A percentile compares a stretch with the other conserved stretches of the same genome.
phyloP scores from a whole-genome alignment of 2,888 invertebrate species.

The Clunio marinus region DNA sequence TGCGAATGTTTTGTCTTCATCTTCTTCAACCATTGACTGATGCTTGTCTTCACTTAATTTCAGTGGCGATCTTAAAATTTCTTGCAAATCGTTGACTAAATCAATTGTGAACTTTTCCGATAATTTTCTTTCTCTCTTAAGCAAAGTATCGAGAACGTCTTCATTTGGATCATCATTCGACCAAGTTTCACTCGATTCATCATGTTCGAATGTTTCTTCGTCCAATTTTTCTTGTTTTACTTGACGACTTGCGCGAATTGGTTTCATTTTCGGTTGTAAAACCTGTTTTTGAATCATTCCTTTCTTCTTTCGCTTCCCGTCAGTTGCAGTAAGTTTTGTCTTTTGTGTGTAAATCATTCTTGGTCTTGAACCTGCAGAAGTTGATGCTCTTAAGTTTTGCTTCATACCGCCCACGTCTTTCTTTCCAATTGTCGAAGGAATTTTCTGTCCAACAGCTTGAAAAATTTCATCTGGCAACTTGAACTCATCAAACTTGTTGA shows the following conservation, averaged over 20 bases:
- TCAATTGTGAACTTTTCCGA: slow-evolving; percentile 42
- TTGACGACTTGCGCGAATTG: slow-evolving; percentile 43
- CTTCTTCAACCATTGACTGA: background rate
- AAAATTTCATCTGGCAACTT: slow-evolving; percentile 34
- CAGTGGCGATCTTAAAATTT: slow-evolving; percentile 44
- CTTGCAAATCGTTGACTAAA: slow-evolving; percentile 50
- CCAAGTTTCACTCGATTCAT: slow-evolving; percentile 32
- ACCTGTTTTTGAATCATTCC: slow-evolving; percentile 51
- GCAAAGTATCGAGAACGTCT: slow-evolving; percentile 13
- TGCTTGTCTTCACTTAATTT: slow-evolving; percentile 12
- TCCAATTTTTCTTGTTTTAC: background rate
- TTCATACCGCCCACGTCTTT: background rate
- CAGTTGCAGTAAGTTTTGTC: slow-evolving; percentile 55
- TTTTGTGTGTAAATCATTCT: slow-evolving; percentile 76
- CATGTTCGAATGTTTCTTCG: background rate
- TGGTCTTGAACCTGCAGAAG: slow-evolving; percentile 57
- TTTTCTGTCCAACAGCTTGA: background rate
- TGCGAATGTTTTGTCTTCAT: background rate
- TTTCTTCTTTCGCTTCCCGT: slow-evolving; percentile 57
- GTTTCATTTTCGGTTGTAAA: background rate
- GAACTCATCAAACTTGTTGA: slow-evolving; percentile 20
- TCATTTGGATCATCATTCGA: slow-evolving; percentile 37
- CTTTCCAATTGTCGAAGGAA: background rate
- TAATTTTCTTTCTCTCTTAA: slow-evolving; percentile 30
- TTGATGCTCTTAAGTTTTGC: slow-evolving; percentile 42